Conservation (phyloP, 1,140 invertebrate species). For the Trichonephila clavipes region DNA sequence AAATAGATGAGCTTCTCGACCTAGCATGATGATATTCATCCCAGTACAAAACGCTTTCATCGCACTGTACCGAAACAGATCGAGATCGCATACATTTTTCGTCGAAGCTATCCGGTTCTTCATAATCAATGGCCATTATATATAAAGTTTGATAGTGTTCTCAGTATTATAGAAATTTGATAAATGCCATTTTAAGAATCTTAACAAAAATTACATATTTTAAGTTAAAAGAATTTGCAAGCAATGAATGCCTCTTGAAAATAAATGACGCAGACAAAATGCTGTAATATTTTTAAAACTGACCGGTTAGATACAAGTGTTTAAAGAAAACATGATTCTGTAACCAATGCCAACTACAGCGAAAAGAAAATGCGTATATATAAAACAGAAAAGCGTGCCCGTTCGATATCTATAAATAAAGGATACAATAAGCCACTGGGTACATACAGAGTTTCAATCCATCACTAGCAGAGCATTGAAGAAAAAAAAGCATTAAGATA, state of each 20-base stretch:
- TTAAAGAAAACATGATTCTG: not conserved
- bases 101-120: constrained; percentile 60
- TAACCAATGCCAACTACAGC: not conserved
- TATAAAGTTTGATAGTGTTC: not conserved
- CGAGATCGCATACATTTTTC: constrained; percentile 23
- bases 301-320: not conserved
- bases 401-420: constrained; percentile 30
- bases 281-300: not conserved
- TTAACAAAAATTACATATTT: too few species aligned
- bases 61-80: constrained; percentile 63
- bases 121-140: constrained; percentile 59
- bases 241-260: too few species aligned
- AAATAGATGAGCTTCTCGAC: constrained; percentile 61
- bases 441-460: constrained; percentile 12
- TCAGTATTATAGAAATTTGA: too few species aligned
- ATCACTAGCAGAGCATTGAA: constrained; percentile 37
- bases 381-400: not conserved
- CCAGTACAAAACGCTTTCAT: constrained; percentile 9
- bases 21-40: constrained; percentile 31
- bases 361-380: not conserved
- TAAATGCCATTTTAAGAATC: too few species aligned
- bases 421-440: not conserved
- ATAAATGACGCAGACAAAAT: too few species aligned
- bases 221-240: too few species aligned
- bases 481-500: constrained; percentile 27